Evolutionary conservation across 2,113 vertebrate genomes (phyloP).

Genomic region (Ciconia boyciana): DNA sequence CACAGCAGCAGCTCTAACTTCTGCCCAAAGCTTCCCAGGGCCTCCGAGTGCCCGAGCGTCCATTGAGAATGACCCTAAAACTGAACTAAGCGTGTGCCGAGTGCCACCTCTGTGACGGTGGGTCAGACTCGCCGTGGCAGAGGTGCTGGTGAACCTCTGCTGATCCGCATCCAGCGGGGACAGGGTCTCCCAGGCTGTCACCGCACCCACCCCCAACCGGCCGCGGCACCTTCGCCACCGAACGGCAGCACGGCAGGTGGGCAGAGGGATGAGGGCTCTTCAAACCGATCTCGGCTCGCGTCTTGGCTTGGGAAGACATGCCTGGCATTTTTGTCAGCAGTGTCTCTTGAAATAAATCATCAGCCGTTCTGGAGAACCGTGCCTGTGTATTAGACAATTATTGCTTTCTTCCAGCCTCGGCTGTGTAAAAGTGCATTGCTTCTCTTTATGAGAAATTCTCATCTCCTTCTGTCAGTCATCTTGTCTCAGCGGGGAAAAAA

Average conservation of each 20-base stretch:
- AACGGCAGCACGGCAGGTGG: neutral
- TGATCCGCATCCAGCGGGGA: neutral
- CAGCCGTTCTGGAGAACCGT: neutral
- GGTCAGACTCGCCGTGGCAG: neutral
- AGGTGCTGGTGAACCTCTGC: neutral
- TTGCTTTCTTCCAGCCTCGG: neutral
- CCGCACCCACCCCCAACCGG: neutral
- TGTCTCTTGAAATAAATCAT: slow-evolving; percentile 12
- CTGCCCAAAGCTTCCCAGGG: neutral
- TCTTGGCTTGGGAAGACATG: neutral
- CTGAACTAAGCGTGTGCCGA: neutral
- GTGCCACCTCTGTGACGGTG: neutral
- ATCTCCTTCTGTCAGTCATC: slow-evolving; percentile 39
- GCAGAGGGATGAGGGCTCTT: neutral
- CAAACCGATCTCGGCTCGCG: neutral
- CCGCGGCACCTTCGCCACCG: neutral
- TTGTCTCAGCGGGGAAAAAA: neutral
- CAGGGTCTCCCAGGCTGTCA: neutral
- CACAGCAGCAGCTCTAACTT: neutral
- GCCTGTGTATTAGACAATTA: neutral
- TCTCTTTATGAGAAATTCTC: slow-evolving; percentile 38
- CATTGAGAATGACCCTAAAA: neutral
- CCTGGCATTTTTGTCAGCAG: neutral
- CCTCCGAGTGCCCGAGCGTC: neutral
- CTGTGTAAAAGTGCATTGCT: neutral